Percentiles rank a stretch among this genome's conserved stretches.
These are phyloP conservation scores for Chaetorhynchus papuensis DNA, from an alignment of 2,113 vertebrate species.

Conservation along the genomic window DNA sequence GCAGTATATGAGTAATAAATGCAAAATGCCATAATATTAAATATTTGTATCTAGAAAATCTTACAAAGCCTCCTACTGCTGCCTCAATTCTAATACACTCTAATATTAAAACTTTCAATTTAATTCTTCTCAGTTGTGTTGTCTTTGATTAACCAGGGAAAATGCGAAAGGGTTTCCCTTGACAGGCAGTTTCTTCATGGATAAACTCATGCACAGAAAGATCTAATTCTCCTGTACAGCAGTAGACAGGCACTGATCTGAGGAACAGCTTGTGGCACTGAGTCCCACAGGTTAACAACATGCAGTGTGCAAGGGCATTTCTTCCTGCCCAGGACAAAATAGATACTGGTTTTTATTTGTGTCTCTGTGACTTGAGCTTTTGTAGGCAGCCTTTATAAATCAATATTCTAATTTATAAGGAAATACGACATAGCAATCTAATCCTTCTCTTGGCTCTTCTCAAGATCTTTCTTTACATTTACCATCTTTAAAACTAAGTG, in stretches of 20 bases:
- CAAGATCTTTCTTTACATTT: neutral
- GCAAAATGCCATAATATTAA: constrained; percentile 8
- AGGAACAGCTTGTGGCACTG: neutral
- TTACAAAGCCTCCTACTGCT: constrained; percentile 40
- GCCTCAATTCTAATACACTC: constrained; percentile 21
- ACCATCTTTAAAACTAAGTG: neutral
- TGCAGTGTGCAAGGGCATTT: neutral
- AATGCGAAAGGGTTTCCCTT: neutral
- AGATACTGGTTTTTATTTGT: neutral
- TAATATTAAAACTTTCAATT: constrained; percentile 45
- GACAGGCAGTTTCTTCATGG: neutral
- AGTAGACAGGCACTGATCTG: neutral
- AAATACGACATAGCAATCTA: neutral
- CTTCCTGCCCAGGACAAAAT: neutral
- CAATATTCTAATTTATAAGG: neutral
- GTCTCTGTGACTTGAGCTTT: neutral
- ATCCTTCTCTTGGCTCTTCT: neutral
- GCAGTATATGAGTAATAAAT: neutral
- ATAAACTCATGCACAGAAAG: neutral
- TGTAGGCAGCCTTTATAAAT: neutral
- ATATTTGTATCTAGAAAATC: constrained; percentile 26
- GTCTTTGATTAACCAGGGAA: constrained; percentile 59
- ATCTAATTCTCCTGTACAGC: neutral
- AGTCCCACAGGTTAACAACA: constrained; percentile 35
- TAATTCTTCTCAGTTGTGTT: constrained; percentile 47